Conservation (phyloP, 1,140 invertebrate genomes). For the Dryas iulia region DNA sequence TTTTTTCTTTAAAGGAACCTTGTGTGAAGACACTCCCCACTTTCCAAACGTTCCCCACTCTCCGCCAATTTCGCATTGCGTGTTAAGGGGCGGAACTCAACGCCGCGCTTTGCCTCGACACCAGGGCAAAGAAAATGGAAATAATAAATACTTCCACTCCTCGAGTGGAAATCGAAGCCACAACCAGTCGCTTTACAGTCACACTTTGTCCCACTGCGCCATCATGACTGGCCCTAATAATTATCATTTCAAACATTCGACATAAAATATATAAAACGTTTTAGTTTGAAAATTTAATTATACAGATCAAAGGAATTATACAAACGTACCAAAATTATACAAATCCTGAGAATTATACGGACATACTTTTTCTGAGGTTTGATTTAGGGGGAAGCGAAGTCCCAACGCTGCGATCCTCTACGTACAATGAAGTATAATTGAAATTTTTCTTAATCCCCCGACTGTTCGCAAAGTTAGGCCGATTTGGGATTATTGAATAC, state of each 20-base stretch:
- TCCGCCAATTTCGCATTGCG: too few species aligned
- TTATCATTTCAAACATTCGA: not conserved
- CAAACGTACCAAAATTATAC: constrained; percentile 32
- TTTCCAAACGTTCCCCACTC: too few species aligned
- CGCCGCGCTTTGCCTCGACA: too few species aligned
- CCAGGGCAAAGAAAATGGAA: too few species aligned
- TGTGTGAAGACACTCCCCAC: too few species aligned
- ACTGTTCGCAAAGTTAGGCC: constrained; percentile 36
- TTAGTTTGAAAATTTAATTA: not conserved
- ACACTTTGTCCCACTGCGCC: too few species aligned
- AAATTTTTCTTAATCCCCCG: constrained; percentile 61
- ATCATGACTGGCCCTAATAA: too few species aligned
- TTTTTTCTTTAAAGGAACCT: too few species aligned
- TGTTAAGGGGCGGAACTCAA: too few species aligned
- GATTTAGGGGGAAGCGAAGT: constrained; percentile 57
- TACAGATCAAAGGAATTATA: constrained; percentile 52
- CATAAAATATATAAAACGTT: not conserved
- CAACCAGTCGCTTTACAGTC: too few species aligned
- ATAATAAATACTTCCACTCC: too few species aligned
- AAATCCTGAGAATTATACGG: constrained; percentile 56
- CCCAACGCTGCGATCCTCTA: constrained; percentile 40
- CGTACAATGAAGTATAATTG: constrained; percentile 54
- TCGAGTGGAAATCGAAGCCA: too few species aligned
- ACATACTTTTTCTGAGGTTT: constrained; percentile 57
- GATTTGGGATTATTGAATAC: constrained; percentile 33